Base-by-base conservation (phyloP, 2,113 vertebrate genomes). In the Excalfactoria chinensis region DNA sequence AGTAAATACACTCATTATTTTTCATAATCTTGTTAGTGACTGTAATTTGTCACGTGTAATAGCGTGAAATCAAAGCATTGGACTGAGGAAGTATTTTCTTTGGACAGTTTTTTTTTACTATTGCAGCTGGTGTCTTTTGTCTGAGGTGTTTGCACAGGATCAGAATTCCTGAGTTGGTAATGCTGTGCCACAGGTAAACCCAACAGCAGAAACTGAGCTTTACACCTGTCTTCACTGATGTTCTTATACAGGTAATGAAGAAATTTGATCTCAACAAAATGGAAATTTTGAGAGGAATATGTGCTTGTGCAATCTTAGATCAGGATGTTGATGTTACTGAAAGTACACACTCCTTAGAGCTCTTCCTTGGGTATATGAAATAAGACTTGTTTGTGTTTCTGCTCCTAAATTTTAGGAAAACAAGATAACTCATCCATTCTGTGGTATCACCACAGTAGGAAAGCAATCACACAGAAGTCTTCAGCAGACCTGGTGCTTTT, bases 381-480 rank as follows among this genome's bases (percentile, higher is more conserved):
- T 32, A 77, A 84, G 20, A 14, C 7, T 63, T 60, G 11, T 73
- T 81, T 51, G 43, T 2, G 16, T 81, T 80, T 13, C 23, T 32
- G 9, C 21, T 81, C 4, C 49, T 74, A 34, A 82, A 84, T 35
- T 25, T 26, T 26, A 51, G 28, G 60, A 26, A 55, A 93, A 40
- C 1, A 23, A 28, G 56, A 37, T 20, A 58, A 32, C 13, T 13
- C 18, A 51, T 4, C 1, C 2, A 10, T 66, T 49, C 74, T 62
- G 40, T 73, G 44, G 37, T 80, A 19, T 21, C 11, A 15, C 3
- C 0, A 0, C 37, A 21, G 28, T 80, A 76, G 64, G 46, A 37
- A 8, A 34, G 60, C 15, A 1, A 9, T 13, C 8, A 19, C 11
- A 51, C 40, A 58, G 82, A 66, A 69, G 14, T 7, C n/a, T 73